phyloP scores from a whole-genome alignment of 2,113 vertebrate genomes.

The Channa maculata region DNA sequence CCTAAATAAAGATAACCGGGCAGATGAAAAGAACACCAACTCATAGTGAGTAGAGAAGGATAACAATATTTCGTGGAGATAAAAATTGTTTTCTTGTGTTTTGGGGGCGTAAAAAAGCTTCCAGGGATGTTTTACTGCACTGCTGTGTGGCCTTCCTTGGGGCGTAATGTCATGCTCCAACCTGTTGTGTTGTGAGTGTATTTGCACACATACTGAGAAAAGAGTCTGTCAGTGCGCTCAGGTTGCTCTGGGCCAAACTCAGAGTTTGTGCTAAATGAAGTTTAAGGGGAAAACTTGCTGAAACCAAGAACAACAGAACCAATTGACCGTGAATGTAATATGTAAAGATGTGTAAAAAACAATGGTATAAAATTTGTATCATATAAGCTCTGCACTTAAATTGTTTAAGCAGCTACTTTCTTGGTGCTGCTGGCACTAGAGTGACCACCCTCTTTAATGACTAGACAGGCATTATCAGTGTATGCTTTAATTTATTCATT shows the following conservation, averaged over 20 bases:
- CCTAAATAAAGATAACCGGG: slow-evolving; percentile 60
- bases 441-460: neutral
- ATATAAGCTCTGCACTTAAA: neutral
- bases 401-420: too few species aligned
- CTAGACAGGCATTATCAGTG: neutral
- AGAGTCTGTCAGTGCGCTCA: slow-evolving; percentile 16
- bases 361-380: neutral
- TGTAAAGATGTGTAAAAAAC: neutral
- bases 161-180: slow-evolving; percentile 60
- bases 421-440: neutral
- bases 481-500: neutral
- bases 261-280: slow-evolving; percentile 1
- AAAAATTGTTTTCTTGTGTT: slow-evolving; percentile 12
- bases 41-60: neutral
- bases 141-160: slow-evolving; percentile 64
- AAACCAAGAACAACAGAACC: neutral
- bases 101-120: slow-evolving; percentile 31
- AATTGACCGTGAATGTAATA: neutral
- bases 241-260: slow-evolving; percentile 31
- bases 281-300: neutral
- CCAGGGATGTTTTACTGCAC: slow-evolving; percentile 14
- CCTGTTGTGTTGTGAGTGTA: slow-evolving; percentile 63
- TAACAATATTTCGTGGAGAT: slow-evolving; percentile 4
- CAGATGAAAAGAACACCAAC: slow-evolving; percentile 29
- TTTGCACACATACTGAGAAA: slow-evolving; percentile 46